These are phyloP conservation scores for Drosophila obscura DNA, from an alignment of 1,140 invertebrate genomes.

Conservation along the genomic window DNA sequence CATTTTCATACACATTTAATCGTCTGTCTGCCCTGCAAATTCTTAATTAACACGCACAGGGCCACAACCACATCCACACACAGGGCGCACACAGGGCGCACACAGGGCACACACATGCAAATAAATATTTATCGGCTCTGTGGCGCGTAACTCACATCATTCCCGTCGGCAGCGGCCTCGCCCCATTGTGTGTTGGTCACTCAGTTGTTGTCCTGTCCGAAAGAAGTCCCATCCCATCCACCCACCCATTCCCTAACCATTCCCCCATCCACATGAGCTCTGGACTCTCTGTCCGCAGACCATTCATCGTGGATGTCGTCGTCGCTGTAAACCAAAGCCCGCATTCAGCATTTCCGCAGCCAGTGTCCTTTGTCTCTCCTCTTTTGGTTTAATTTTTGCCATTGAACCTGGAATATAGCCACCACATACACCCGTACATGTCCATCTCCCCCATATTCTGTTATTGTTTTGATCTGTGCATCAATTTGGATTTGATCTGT, in stretches of 20 bases:
- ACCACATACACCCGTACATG: too few relatives aligned
- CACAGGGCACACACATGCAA: slow-evolving; percentile 43
- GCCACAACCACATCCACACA: slow-evolving; percentile 3
- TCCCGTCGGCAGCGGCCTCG: neutral
- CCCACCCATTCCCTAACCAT: too few relatives aligned
- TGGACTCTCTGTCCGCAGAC: too few relatives aligned
- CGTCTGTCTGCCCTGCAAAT: slow-evolving; percentile 67
- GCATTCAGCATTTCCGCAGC: slow-evolving; percentile 58
- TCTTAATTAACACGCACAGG: slow-evolving; percentile 70
- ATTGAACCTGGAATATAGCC: slow-evolving; percentile 1
- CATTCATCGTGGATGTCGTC: slow-evolving; percentile 24
- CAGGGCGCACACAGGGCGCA: slow-evolving; percentile 3
- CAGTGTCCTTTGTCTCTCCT: slow-evolving; percentile 36
- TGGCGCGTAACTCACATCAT: slow-evolving; percentile 48
- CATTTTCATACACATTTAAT: slow-evolving; percentile 72
- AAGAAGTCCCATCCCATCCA: too few relatives aligned
- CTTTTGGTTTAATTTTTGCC: slow-evolving; percentile 38
- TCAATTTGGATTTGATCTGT: too few relatives aligned
- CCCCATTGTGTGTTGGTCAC: slow-evolving; percentile 2
- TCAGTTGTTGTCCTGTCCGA: too few relatives aligned
- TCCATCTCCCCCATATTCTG: too few relatives aligned
- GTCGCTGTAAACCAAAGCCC: slow-evolving; percentile 23
- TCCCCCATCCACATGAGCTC: too few relatives aligned
- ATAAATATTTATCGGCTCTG: slow-evolving; percentile 75
- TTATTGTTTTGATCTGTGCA: too few relatives aligned